These are phyloP conservation scores for Calliopsis andreniformis DNA, from an alignment of 1,140 invertebrate species.

Conservation along the genomic window DNA sequence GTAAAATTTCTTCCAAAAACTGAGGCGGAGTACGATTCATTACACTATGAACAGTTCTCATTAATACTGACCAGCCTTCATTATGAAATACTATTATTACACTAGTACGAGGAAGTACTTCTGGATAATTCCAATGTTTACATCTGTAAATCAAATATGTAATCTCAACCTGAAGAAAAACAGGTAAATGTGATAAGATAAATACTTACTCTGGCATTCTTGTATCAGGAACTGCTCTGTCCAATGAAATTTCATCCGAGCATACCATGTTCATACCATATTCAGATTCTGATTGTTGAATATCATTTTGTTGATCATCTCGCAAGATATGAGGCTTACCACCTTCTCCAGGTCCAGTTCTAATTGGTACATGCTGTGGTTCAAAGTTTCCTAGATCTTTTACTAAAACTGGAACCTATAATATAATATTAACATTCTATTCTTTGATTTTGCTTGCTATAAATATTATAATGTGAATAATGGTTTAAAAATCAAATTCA, in stretches of 20 bases:
- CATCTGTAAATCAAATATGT: slow-evolving; percentile 84
- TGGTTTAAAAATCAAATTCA: not conserved
- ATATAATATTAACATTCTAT: not conserved
- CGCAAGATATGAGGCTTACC: slow-evolving; percentile 89
- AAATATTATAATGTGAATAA: slow-evolving; percentile 12
- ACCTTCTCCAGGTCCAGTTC: slow-evolving; percentile 91
- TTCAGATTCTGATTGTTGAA: slow-evolving; percentile 88
- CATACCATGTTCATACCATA: slow-evolving; percentile 99
- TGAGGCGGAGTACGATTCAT: slow-evolving; percentile 95
- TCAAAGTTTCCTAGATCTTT: slow-evolving; percentile 86
- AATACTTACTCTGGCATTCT: slow-evolving; percentile 88
- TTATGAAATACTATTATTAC: slow-evolving; percentile 99
- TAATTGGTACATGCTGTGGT: slow-evolving; percentile 82
- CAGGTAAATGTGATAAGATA: not conserved
- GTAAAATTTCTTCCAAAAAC: slow-evolving; percentile 96
- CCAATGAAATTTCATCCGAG: slow-evolving; percentile 95
- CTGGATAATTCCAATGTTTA: slow-evolving; percentile 97
- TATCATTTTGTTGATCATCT: slow-evolving; percentile 89
- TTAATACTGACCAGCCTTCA: slow-evolving; percentile 96
- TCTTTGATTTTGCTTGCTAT: not conserved
- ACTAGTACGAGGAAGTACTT: slow-evolving; percentile 92
- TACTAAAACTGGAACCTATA: slow-evolving; percentile 71
- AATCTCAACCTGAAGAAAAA: not conserved
- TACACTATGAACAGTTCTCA: slow-evolving; percentile 98
- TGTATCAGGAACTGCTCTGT: slow-evolving; percentile 92